Evolutionary conservation across 2,888 invertebrate genomes (phyloP), one percentile per base, ranked within the genome.

Genomic region (Baronia brevicornis): DNA sequence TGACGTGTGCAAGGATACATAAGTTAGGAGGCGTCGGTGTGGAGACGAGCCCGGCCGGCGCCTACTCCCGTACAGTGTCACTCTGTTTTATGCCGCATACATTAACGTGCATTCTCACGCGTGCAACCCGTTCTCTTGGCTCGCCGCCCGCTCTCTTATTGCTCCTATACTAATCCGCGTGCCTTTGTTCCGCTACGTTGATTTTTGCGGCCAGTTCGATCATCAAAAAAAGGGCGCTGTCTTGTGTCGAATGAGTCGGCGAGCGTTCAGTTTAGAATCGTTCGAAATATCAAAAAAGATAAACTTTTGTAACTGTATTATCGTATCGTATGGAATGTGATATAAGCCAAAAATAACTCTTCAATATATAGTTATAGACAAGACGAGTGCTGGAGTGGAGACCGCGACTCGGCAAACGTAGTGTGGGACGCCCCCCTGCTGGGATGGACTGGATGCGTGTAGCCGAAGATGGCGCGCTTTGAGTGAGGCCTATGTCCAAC

Each of bases 51-150:
- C 36, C 39, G 51, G 54, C 52, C 46, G 45, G 43, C 48, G 43
- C 42, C 36, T 46, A 41, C 29, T n/a, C n/a, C n/a, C n/a, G n/a
- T n/a, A n/a, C n/a, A n/a, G n/a, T 33, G 41, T 46, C 48, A 44
- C 60, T 68, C 73, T 73, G 70, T 64, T 58, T 51, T 64, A 49
- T 55, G 49, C 51, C 60, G 67, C 60, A 65, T 74, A 68, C 52
- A 68, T 73, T 65, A 67, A 58, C 54, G 61, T 58, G 60, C 69
- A 70, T 73, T 77, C 74, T 69, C 73, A 60, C 65, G 61, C 50
- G 53, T 49, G 47, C 56, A 77, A 77, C 77, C 64, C 60, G 77
- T 77, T 34, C 72, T 53, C 47, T 33, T 44, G 51, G 54, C 58
- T 54, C 44, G 40, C 51, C 55, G 54, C 46, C 49, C 39, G 54